Conservation (phyloP, 2,113 vertebrate genomes). For the Eurystomus gularis region DNA sequence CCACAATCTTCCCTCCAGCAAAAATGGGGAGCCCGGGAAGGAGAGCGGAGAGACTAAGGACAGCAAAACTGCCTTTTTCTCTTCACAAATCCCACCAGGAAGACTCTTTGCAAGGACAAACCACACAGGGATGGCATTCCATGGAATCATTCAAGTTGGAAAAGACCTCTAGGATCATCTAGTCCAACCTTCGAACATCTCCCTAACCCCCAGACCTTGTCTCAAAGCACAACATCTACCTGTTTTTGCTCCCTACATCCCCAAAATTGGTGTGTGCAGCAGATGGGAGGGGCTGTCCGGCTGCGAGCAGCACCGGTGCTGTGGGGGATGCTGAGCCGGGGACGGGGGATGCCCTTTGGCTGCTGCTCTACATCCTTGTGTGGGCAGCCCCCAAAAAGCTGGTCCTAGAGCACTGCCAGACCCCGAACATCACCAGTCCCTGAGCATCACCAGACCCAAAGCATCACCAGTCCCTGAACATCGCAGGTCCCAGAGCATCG, state of each 20-base stretch:
- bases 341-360: background rate
- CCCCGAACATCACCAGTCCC: too few relatives aligned
- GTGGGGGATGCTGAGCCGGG: fast-evolving
- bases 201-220: too few relatives aligned
- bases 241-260: background rate
- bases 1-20: background rate
- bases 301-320: background rate
- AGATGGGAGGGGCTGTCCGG: background rate
- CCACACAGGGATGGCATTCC: background rate
- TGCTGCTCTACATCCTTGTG: background rate
- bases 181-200: too few relatives aligned
- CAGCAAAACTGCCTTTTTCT: background rate
- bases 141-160: too few relatives aligned
- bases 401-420: background rate
- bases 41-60: background rate
- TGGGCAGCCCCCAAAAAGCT: background rate
- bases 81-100: background rate
- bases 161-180: too few relatives aligned
- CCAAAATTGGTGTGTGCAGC: fast-evolving
- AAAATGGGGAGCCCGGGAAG: background rate
- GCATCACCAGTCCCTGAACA: too few relatives aligned
- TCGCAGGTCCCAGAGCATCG: background rate
- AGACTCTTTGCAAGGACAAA: background rate
- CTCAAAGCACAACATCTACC: too few relatives aligned
- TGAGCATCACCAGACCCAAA: background rate